These are phyloP conservation scores for Coleophora deauratella DNA, from an alignment of 2,888 invertebrate genomes.

Conservation along the genomic window DNA sequence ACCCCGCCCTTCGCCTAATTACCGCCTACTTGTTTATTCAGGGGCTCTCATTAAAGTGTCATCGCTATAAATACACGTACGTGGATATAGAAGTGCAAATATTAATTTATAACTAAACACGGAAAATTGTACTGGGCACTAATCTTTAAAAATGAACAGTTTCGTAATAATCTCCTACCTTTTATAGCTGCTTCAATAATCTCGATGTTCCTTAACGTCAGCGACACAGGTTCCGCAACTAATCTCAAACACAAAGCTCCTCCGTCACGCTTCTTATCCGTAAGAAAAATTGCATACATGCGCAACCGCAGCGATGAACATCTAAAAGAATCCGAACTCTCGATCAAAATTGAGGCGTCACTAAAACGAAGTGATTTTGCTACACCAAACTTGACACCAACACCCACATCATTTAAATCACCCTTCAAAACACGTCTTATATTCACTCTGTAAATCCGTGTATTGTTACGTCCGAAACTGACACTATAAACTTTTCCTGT, in stretches of 20 bases:
- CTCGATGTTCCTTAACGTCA: conserved; percentile 49
- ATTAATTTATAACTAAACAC: too few relatives aligned
- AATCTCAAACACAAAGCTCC: conserved; percentile 34
- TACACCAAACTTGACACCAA: conserved; percentile 39
- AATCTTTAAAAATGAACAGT: too few relatives aligned
- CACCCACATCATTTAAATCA: conserved; percentile 52
- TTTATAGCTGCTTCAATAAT: conserved; percentile 55
- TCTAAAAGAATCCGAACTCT: conserved; percentile 29
- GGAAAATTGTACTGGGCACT: too few relatives aligned
- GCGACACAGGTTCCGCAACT: conserved; percentile 47
- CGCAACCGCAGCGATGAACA: conserved; percentile 45
- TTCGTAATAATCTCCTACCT: conserved; percentile 41
- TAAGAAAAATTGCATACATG: conserved; percentile 55
- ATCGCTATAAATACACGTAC: too few relatives aligned
- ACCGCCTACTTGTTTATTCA: conserved; percentile 61
- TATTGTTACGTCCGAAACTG: conserved; percentile 30
- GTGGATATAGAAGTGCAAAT: too few relatives aligned
- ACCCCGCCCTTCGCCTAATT: conserved; percentile 52
- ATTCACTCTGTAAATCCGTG: conserved; percentile 50
- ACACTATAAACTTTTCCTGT: conserved; percentile 54
- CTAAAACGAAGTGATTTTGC: conserved; percentile 45
- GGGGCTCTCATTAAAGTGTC: conserved; percentile 32
- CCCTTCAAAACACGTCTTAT: conserved; percentile 58
- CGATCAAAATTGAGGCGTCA: conserved; percentile 49
- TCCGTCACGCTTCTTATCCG: conserved; percentile 31